Evolutionary conservation across 2,888 invertebrate genomes (phyloP).

Genomic region (Drosophila kanekoi): DNA sequence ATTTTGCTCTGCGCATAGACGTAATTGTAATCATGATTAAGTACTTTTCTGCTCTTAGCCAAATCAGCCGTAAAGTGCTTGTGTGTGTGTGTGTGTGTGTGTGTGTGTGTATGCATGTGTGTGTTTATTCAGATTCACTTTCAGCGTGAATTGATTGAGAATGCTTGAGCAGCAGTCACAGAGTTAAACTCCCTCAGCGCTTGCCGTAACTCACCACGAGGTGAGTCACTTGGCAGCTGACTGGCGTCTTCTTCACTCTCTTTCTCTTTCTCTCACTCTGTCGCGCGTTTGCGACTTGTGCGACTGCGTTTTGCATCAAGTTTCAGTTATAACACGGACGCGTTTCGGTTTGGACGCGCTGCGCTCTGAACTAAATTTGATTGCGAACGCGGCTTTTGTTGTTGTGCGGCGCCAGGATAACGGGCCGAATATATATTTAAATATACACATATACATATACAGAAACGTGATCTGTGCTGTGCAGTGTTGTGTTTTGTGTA

Average conservation of each 20-base stretch:
- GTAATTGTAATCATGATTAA: slow-evolving; percentile 54
- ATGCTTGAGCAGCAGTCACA: slow-evolving; percentile 51
- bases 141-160: slow-evolving; percentile 72
- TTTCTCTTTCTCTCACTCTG: slow-evolving; percentile 6
- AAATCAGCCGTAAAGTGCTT: slow-evolving; percentile 54
- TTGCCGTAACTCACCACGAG: slow-evolving; percentile 46
- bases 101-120: slow-evolving; percentile 30
- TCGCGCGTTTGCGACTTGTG: slow-evolving; percentile 15
- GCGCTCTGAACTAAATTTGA: slow-evolving; percentile 28
- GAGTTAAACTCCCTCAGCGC: neutral
- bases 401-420: slow-evolving; percentile 37
- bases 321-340: slow-evolving; percentile 81
- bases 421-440: neutral
- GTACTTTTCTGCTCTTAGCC: slow-evolving; percentile 45
- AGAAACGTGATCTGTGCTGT: slow-evolving; percentile 30
- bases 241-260: slow-evolving; percentile 40
- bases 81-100: slow-evolving; percentile 7
- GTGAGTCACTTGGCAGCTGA: slow-evolving; percentile 32
- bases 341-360: slow-evolving; percentile 79
- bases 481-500: slow-evolving; percentile 29
- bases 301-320: slow-evolving; percentile 68
- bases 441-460: slow-evolving; percentile 3
- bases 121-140: slow-evolving; percentile 73
- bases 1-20: slow-evolving; percentile 24
- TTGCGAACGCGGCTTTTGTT: slow-evolving; percentile 13